Evolutionary conservation across 2,888 invertebrate genomes (phyloP), one percentile per base, ranked within the genome.

Genomic region (Lepidochrysops patricia): DNA sequence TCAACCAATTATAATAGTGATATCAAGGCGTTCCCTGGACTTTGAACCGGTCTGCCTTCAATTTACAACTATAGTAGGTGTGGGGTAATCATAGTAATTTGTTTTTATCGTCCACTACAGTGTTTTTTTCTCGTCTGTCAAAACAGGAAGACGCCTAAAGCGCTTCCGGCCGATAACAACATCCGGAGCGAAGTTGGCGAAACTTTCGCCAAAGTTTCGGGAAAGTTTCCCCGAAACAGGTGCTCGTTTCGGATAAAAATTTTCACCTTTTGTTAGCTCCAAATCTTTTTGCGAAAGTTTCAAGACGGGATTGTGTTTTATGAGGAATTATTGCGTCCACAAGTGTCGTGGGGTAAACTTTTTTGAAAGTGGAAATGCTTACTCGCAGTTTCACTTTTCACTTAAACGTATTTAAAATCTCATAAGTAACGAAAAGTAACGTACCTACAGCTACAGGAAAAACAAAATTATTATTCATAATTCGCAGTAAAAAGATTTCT

Each of bases 91-190:
- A n/a, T 43, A 19, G 23, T 43, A 43, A 43, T 43, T 43, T 43
- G 43, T 43, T 43, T 43, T 43, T 19, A 43, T 43, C 2, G 23
- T 9, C 43, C 43, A n/a, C 6, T 56, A 23, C 35, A 59, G 64
- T 69, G 73, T 77, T 80, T 82, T n/a, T 82, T 80, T 74, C 72
- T 65, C 80, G 80, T 84, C 82, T 82, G 80, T 81, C 84, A 86
- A 81, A 86, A 85, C 85, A 82, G 85, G 86, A 85, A 84, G 81
- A 79, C 78, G 86, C 88, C 85, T 78, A 85, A 85, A 89, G 88
- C 88, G 80, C 82, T 87, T 89, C 88, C 88, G 87, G 84, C 86
- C 84, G 88, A 88, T 89, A 89, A 88, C 88, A 89, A 84, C 88
- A 85, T 88, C 86, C 87, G 82, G 79, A 72, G 74, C 72, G 70